phyloP scores from a whole-genome alignment of 2,888 invertebrate genomes.

The Syritta pipiens region DNA sequence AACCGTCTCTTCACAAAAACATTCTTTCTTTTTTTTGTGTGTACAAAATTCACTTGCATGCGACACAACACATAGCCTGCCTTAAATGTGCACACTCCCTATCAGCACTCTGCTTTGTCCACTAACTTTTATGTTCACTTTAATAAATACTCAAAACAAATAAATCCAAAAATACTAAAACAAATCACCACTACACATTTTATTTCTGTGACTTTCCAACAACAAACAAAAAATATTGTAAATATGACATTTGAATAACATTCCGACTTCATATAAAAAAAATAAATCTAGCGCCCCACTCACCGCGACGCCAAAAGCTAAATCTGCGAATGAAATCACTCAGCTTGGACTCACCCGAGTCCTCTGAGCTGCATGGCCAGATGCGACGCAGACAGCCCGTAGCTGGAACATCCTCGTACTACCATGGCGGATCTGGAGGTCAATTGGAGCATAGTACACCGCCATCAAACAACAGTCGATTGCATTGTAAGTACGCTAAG shows the following conservation, averaged over 20 bases:
- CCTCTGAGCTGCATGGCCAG: constrained; percentile 88
- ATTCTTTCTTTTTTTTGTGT: too few species aligned
- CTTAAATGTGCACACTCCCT: constrained; percentile 24
- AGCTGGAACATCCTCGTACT: constrained; percentile 71
- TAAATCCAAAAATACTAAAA: constrained; percentile 37
- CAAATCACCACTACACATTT: constrained; percentile 33
- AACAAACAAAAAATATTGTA: constrained; percentile 40
- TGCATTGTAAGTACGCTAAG: constrained; percentile 82
- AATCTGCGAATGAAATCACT: constrained; percentile 99
- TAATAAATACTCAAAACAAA: constrained; percentile 30
- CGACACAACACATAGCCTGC: constrained; percentile 31
- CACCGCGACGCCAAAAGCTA: constrained; percentile 96
- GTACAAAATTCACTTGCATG: constrained; percentile 27
- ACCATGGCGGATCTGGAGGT: constrained; percentile 79
- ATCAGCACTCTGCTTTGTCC: constrained; percentile 4
- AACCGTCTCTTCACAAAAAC: too few species aligned
- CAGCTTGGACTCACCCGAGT: constrained; percentile 97
- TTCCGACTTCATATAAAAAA: constrained; percentile 59
- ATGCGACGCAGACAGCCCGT: constrained; percentile 83
- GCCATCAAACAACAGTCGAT: constrained; percentile 81
- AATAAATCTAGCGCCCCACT: constrained; percentile 92
- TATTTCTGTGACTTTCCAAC: constrained; percentile 34
- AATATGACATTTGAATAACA: constrained; percentile 52
- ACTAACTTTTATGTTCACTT: constrained; percentile 15
- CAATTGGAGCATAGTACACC: constrained; percentile 79